These are phyloP conservation scores for Alethe diademata DNA, from an alignment of 2,113 vertebrate genomes.

Conservation along the genomic window DNA sequence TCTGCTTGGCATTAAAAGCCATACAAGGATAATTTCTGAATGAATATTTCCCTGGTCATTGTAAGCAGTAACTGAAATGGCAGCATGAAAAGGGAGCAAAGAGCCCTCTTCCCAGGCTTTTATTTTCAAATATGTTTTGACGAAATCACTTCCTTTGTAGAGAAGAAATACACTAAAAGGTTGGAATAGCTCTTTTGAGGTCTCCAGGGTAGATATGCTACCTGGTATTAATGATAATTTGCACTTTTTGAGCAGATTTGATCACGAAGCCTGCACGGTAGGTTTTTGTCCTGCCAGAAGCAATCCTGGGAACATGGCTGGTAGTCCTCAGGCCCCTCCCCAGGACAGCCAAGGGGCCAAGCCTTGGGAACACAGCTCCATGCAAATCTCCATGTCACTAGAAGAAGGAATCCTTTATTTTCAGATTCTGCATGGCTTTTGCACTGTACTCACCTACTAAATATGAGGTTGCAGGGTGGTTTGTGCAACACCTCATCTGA, in stretches of 20 bases:
- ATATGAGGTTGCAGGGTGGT: background rate
- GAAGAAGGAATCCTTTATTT: background rate
- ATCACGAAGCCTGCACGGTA: accelerated
- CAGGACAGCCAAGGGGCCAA: background rate
- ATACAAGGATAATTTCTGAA: background rate
- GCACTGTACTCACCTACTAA: background rate
- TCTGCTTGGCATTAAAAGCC: background rate
- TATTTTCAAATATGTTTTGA: background rate
- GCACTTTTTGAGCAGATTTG: background rate
- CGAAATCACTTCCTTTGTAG: background rate
- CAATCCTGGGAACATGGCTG: accelerated
- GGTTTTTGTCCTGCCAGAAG: background rate
- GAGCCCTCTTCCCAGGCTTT: no score
- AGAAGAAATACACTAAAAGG: background rate
- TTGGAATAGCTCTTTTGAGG: background rate
- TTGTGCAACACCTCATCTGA: background rate
- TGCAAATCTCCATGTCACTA: background rate
- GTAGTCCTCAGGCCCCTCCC: background rate
- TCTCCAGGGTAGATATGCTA: background rate
- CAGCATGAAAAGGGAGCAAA: background rate
- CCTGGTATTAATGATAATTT: background rate
- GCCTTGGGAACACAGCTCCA: background rate
- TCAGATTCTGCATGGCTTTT: background rate
- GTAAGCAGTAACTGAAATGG: background rate
- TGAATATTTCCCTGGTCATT: background rate